A percentile compares a stretch with the other conserved stretches of the same genome.
Conservation (phyloP, 2,888 invertebrate genomes). For the Perizoma flavofasciatum region DNA sequence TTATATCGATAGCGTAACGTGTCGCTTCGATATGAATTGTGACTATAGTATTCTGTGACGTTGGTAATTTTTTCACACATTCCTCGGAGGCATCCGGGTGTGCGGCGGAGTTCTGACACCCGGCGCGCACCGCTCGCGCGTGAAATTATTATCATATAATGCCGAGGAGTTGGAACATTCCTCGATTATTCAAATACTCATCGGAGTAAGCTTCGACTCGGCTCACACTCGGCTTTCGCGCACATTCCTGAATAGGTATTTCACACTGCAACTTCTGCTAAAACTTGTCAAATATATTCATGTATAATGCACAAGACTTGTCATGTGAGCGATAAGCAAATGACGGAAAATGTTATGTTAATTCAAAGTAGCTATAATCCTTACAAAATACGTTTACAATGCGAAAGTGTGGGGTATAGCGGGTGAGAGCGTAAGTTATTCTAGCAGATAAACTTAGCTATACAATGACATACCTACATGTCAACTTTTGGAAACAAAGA, state of each 20-base stretch:
- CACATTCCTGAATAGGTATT: conserved; percentile 65
- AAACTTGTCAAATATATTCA: conserved; percentile 80
- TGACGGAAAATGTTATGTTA: conserved; percentile 82
- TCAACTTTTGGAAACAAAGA: conserved; percentile 49
- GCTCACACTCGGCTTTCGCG: conserved; percentile 47
- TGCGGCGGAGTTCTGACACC: conserved; percentile 48
- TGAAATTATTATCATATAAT: conserved; percentile 84
- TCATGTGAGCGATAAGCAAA: conserved; percentile 81
- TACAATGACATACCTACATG: conserved; percentile 47
- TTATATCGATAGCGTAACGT: conserved; percentile 47
- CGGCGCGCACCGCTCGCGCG: conserved; percentile 69
- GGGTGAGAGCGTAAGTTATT: conserved; percentile 68
- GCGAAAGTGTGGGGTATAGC: conserved; percentile 64
- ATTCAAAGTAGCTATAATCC: conserved; percentile 76
- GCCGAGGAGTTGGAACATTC: conserved; percentile 67
- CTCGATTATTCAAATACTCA: conserved; percentile 81
- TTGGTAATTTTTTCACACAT: conserved; percentile 74
- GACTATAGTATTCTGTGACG: conserved; percentile 45
- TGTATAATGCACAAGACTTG: conserved; percentile 76
- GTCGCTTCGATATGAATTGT: conserved; percentile 27
- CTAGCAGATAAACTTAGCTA: conserved; percentile 58
- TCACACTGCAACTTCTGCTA: conserved; percentile 62
- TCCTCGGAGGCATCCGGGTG: conserved; percentile 57
- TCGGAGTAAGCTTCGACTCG: conserved; percentile 53
- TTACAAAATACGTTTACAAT: conserved; percentile 71